These are phyloP conservation scores for Malacoraja senta DNA, from an alignment of 2,797 vertebrate species.

Conservation along the genomic window DNA sequence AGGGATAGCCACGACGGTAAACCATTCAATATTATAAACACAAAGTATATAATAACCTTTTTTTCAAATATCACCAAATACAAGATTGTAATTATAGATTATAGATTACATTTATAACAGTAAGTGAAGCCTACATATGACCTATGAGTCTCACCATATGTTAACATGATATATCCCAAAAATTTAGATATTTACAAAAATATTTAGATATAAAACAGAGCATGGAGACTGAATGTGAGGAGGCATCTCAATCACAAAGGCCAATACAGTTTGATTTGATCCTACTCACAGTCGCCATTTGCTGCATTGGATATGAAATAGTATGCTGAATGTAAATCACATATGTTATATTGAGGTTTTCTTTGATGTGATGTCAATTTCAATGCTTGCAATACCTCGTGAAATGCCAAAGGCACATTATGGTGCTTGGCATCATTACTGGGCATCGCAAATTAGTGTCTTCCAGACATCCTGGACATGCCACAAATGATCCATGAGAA, in stretches of 20 bases:
- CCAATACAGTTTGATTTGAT: neutral
- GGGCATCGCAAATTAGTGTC: neutral
- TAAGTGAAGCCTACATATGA: no score
- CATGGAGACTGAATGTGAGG: neutral
- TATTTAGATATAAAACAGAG: neutral
- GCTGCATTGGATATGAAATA: neutral
- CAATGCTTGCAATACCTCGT: neutral
- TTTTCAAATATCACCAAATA: no score
- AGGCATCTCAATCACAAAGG: neutral
- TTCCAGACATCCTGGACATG: neutral
- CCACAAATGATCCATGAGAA: neutral
- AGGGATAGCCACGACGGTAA: no score
- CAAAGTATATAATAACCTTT: no score
- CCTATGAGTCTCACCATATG: no score
- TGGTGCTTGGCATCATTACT: no score
- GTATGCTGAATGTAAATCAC: neutral
- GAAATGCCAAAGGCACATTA: neutral
- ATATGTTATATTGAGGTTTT: neutral
- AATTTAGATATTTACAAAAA: neutral
- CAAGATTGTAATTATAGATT: no score
- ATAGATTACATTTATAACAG: no score
- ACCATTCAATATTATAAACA: no score
- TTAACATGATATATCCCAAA: neutral
- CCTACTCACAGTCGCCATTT: neutral
- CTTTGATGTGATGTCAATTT: neutral